phyloP scores from a whole-genome alignment of 2,113 vertebrate genomes.

The Nipponia nippon region DNA sequence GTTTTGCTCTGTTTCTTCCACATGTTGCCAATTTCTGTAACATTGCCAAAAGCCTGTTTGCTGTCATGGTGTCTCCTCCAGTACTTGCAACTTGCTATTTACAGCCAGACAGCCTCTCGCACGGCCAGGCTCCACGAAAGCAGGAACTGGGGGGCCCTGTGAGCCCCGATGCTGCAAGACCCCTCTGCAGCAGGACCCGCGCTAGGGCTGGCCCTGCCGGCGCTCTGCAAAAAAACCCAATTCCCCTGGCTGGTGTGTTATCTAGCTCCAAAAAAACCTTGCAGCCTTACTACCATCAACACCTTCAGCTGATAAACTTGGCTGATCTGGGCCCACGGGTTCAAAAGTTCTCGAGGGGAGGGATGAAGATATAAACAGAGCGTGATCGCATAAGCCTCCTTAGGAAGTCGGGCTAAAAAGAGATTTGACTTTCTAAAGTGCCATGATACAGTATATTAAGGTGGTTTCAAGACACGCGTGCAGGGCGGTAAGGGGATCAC shows the following conservation, averaged over 20 bases:
- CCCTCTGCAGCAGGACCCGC: neutral
- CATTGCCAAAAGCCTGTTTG: neutral
- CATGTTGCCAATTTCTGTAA: accelerated
- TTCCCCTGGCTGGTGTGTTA: neutral
- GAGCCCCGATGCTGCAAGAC: neutral
- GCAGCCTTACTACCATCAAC: neutral
- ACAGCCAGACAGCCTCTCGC: accelerated
- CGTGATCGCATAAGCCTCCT: constrained; percentile 47
- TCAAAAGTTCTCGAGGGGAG: constrained; percentile 31
- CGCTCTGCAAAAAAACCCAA: neutral
- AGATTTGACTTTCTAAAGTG: constrained; percentile 47
- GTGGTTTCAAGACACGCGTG: neutral
- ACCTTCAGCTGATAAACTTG: neutral
- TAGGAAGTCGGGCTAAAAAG: constrained; percentile 22
- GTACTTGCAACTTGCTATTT: neutral
- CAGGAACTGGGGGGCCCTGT: neutral
- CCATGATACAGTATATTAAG: constrained; percentile 20
- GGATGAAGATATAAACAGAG: constrained; percentile 50
- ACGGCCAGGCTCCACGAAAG: accelerated
- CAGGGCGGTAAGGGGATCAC: neutral
- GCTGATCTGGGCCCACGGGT: neutral
- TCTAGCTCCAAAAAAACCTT: neutral
- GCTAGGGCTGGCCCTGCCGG: neutral
- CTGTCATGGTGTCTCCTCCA: neutral
- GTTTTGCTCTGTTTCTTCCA: neutral